A percentile compares a stretch with the other conserved stretches of the same genome.
Conservation (phyloP, 2,113 vertebrate genomes). For the Herpailurus yagouaroundi region DNA sequence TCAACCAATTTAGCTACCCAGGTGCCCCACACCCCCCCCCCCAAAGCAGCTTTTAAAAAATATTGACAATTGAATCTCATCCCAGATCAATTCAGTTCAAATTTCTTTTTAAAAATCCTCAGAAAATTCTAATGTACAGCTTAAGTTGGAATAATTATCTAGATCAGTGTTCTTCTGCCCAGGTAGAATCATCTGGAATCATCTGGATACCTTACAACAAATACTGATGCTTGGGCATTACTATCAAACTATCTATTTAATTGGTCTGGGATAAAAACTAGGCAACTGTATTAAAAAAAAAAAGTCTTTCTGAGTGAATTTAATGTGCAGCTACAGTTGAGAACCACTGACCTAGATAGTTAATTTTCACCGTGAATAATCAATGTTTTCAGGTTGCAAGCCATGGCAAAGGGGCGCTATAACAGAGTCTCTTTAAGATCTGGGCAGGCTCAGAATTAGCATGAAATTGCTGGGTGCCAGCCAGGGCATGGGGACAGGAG, state of each 20-base stretch:
- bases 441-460: constrained; percentile 39
- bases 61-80: neutral
- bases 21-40: no score
- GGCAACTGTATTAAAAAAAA: neutral
- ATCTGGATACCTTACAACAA: neutral
- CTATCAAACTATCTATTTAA: neutral
- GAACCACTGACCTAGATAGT: constrained; percentile 66
- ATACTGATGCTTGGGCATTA: no score
- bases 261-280: neutral
- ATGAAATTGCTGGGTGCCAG: constrained; percentile 52
- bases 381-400: constrained; percentile 54
- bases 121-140: neutral
- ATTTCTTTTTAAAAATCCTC: neutral
- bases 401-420: constrained; percentile 27
- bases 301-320: constrained; percentile 40
- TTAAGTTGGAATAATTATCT: neutral
- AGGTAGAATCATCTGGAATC: neutral
- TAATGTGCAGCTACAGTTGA: constrained; percentile 42
- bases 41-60: neutral
- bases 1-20: no score
- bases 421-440: constrained; percentile 30
- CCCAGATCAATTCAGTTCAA: neutral
- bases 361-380: constrained; percentile 70
- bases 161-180: neutral
- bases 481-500: neutral